A percentile compares a stretch with the other conserved stretches of the same genome.
phyloP scores from a whole-genome alignment of 2,797 vertebrate genomes.

The Sebastes jordani region DNA sequence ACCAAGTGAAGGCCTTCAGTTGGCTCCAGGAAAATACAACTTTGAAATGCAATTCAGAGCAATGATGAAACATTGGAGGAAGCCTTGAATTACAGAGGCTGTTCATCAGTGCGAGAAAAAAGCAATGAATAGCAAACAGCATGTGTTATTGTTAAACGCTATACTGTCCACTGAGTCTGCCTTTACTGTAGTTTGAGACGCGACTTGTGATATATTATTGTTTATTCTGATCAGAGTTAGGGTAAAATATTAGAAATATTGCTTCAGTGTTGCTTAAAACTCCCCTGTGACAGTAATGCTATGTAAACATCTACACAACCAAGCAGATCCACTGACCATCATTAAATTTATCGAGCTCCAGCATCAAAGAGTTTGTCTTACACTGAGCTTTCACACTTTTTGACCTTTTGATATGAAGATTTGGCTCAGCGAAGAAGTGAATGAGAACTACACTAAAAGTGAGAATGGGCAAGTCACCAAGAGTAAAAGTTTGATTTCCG shows the following conservation, averaged over 20 bases:
- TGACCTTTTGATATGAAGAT: conserved; percentile 7
- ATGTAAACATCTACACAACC: conserved; percentile 4
- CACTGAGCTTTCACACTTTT: background rate
- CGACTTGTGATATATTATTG: background rate
- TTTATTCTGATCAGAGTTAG: background rate
- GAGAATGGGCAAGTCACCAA: background rate
- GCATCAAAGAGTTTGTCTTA: conserved; percentile 29
- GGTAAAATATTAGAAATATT: conserved; percentile 11
- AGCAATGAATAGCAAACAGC: conserved; percentile 21
- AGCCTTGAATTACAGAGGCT: background rate
- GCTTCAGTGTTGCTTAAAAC: conserved; percentile 5
- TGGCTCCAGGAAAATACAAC: background rate
- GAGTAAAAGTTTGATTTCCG: conserved; percentile 8
- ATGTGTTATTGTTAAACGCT: background rate
- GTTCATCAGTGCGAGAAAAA: conserved; percentile 12
- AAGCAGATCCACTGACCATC: conserved; percentile 17
- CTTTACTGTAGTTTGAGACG: background rate
- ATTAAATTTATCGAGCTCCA: conserved; percentile 20
- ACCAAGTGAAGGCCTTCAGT: background rate
- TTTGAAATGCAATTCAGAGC: background rate
- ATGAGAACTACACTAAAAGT: background rate
- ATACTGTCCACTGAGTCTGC: background rate
- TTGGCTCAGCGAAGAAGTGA: background rate
- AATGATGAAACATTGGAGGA: background rate
- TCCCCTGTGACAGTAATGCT: conserved; percentile 3